These are phyloP conservation scores for Sphaerodactylus townsendi DNA, from an alignment of 2,113 vertebrate species.

Conservation along the genomic window DNA sequence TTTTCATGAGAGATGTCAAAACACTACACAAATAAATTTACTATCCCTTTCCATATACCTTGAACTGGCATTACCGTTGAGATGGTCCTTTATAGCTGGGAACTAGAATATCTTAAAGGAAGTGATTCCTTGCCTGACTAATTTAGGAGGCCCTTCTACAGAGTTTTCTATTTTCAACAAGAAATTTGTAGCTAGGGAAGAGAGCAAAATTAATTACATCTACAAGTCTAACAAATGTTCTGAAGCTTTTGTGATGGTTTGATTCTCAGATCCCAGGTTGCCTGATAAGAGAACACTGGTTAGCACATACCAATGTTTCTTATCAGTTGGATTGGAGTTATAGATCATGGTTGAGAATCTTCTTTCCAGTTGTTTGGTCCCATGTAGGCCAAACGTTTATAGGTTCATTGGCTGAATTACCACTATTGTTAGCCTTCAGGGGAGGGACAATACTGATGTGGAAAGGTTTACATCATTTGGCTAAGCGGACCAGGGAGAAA, in stretches of 20 bases:
- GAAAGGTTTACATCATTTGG: neutral
- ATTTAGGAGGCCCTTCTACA: neutral
- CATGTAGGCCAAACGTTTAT: neutral
- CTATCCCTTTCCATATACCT: constrained; percentile 54
- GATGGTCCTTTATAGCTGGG: neutral
- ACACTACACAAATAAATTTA: constrained; percentile 62
- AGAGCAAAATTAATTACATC: neutral
- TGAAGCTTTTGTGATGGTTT: no score
- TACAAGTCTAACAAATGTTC: neutral
- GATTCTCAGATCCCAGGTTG: no score
- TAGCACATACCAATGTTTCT: no score
- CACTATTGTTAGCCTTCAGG: no score
- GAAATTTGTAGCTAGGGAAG: neutral
- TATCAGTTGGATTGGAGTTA: no score
- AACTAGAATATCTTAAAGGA: neutral
- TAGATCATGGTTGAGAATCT: neutral
- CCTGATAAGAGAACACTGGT: no score
- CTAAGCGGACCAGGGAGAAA: neutral
- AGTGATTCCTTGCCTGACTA: neutral
- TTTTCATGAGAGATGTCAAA: constrained; percentile 35
- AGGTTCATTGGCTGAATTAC: neutral
- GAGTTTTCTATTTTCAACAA: neutral
- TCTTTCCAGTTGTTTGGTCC: neutral
- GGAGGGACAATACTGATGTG: neutral
- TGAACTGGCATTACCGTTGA: constrained; percentile 57